Evolutionary conservation across 2,113 vertebrate species (phyloP).

Genomic region (Agapornis roseicollis): DNA sequence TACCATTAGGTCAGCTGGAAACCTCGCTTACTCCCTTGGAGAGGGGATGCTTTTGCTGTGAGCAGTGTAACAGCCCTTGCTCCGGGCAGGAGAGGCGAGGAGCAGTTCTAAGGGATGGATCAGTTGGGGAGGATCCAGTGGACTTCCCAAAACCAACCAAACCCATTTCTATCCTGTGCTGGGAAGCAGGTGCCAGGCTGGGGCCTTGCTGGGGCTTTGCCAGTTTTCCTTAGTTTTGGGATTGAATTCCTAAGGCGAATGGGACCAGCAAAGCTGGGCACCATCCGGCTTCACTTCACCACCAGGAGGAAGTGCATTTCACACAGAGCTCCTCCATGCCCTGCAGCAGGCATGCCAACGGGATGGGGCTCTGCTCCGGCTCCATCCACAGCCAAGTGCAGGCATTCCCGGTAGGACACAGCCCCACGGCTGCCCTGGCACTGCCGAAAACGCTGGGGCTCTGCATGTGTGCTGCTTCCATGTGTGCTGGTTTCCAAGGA

Average conservation of each 20-base stretch:
- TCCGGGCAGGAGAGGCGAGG: rapidly evolving
- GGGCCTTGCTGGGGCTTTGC: neutral
- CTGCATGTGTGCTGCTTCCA: constrained; percentile 54
- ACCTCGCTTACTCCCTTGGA: rapidly evolving
- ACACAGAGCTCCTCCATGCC: rapidly evolving
- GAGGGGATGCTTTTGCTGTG: neutral
- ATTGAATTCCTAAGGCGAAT: rapidly evolving
- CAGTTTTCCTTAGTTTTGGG: rapidly evolving
- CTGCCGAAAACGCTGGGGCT: neutral
- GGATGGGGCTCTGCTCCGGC: rapidly evolving
- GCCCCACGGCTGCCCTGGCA: rapidly evolving
- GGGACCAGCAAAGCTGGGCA: neutral
- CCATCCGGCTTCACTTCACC: rapidly evolving
- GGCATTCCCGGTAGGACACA: neutral
- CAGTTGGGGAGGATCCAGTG: neutral
- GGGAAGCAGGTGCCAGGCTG: rapidly evolving
- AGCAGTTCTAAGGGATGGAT: neutral
- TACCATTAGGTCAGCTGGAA: neutral
- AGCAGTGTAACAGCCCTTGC: neutral
- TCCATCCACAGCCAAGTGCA: neutral
- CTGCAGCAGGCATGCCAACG: rapidly evolving
- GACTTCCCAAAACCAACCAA: neutral
- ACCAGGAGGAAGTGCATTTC: rapidly evolving
- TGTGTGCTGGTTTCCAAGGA: constrained; percentile 68
- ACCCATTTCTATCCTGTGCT: rapidly evolving